Evolutionary conservation across 2,113 vertebrate genomes (phyloP), one percentile per base, ranked within the genome.

Genomic region (Phalacrocorax brasilianus): DNA sequence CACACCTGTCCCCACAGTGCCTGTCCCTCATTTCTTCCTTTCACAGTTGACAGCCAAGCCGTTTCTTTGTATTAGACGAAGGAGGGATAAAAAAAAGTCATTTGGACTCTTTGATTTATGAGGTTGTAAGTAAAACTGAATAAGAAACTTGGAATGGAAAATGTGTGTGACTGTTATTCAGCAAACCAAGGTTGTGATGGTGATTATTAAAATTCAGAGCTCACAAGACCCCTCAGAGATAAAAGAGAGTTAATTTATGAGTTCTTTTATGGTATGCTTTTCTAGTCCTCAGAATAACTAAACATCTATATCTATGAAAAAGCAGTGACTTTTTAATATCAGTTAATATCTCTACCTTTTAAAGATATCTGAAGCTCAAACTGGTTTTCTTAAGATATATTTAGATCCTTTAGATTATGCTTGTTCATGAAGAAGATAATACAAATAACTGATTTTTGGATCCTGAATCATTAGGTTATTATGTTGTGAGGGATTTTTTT

Each of bases 271-370:
- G 5, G 5, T 23, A 47, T 28, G 14, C 65, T 96, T 61, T 78
- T 59, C 35, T 6, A 3, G 45, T 80, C 55, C 74, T 95, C 84
- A 88, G 94, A 95, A 68, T 93, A 71, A 26, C 65, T 50, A 84
- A 73, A 85, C 55, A 73, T 61, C 49, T 71, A 9, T 61, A 55
- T 70, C n/a, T 88, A 68, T 81, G 68, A 73, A 96, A 96, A 91
- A 93, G 56, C 50, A 95, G 78, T 95, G 71, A 85, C 33, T 85
- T 93, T 95, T 94, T 74, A 75, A 88, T 85, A 91, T n/a, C 95
- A 97, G 38, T 38, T 38, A 38, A 96, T 92, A 81, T 85, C 38
- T 94, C 73, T 90, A 82, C 40, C 40, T 88, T 95, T 61, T 47
- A 80, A 80, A 40, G 87, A 80, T 52, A 93, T 42, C 83, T 95